These are phyloP conservation scores for Ptilodon capucinus DNA, from an alignment of 2,888 invertebrate species.

Conservation along the genomic window DNA sequence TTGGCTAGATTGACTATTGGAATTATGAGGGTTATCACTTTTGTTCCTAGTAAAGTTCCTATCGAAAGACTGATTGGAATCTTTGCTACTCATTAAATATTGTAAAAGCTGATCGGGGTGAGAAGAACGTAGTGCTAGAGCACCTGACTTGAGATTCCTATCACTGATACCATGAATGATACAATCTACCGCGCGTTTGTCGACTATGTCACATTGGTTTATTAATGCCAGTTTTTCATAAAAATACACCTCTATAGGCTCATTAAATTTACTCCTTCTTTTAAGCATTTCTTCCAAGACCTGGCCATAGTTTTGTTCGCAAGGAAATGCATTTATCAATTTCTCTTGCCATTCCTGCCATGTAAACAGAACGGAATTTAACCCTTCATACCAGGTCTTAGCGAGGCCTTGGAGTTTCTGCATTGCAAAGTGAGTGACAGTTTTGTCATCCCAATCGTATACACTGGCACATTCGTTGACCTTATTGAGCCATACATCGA, in stretches of 20 bases:
- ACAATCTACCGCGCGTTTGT: slow-evolving; percentile 2
- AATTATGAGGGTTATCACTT: no score
- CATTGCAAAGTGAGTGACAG: slow-evolving; percentile 3
- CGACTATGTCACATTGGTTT: slow-evolving; percentile 2
- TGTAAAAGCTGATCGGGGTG: slow-evolving; percentile 4
- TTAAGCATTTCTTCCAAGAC: no score
- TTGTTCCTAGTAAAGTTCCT: no score
- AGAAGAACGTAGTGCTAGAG: slow-evolving; percentile 2
- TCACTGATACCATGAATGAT: slow-evolving; percentile 2
- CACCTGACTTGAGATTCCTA: slow-evolving; percentile 1
- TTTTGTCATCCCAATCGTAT: slow-evolving; percentile 7
- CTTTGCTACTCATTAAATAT: background rate
- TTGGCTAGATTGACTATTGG: background rate
- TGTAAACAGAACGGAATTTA: background rate
- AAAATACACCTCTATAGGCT: slow-evolving; percentile 4
- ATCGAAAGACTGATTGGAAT: background rate
- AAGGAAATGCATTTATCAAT: slow-evolving; percentile 3
- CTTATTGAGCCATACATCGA: slow-evolving; percentile 4
- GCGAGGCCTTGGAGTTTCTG: slow-evolving; percentile 2
- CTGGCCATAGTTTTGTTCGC: slow-evolving; percentile 6
- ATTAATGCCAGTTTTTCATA: slow-evolving; percentile 7
- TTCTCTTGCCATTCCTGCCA: slow-evolving; percentile 6
- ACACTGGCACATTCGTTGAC: slow-evolving; percentile 4
- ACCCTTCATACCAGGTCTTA: slow-evolving; percentile 7
- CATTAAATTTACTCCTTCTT: slow-evolving; percentile 3